Evolutionary conservation across 2,797 vertebrate genomes (phyloP), one percentile per base, ranked within the genome.

Genomic region (Spheniscus humboldti): DNA sequence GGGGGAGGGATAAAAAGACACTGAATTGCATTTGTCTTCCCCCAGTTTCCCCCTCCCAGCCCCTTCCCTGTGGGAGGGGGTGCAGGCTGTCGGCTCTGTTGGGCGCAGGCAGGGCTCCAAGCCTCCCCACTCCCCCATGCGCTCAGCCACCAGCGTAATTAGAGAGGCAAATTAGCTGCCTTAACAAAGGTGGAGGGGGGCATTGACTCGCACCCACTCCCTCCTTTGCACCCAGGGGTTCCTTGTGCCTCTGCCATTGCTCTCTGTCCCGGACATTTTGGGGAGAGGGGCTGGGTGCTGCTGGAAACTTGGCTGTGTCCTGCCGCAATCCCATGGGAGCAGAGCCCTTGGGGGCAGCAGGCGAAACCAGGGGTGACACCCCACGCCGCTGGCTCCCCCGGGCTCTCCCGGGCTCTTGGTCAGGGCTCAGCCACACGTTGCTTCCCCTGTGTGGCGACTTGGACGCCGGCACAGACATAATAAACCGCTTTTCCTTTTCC

Each of bases 401-500:
- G 13, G 59, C 82, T 85, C 78, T 37, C 4, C 31, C 8, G 2
- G 52, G 52, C 39, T 75, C 87, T 57, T 3, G 6, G 16, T 56
- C 73, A 15, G 78, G 71, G 50, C 57, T 92, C 76, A 52, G 80
- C 81, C 35, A 17, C 90, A 50, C 24, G 1, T 68, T 68, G 71
- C 81, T 88, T 93, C 75, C 86, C 74, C 60, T 63, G 88, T 15
- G 15, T 52, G 90, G 86, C 17, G 62, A 80, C 52, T 82, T 92
- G 72, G 96, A 85, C 0, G 4, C 80, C 37, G 2, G 87, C 33
- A 72, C 90, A 92, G 93, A 91, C 94, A 84, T 41, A 90, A 94
- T 87, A 89, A 96, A 94, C 89, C 4, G 2, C 86, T 94, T 91
- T 94, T 91, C 93, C 94, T 94, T 89, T 96, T 85, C 81, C 95